Conservation (phyloP, 2,797 vertebrate genomes). For the Chrysocyon brachyurus region DNA sequence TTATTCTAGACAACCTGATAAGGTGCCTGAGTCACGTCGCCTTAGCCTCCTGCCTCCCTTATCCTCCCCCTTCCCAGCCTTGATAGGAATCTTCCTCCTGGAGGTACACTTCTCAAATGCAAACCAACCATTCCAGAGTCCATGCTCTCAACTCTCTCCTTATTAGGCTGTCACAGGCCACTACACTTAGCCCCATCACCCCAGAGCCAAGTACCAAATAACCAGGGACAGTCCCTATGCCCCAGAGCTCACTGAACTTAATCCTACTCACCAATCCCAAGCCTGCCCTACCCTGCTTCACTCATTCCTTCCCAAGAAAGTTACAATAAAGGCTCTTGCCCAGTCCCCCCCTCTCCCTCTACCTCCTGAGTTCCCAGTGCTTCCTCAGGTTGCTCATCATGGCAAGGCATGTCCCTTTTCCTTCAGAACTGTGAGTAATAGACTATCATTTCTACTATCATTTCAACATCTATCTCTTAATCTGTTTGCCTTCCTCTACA, state of each 20-base stretch:
- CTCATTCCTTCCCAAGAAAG: background rate
- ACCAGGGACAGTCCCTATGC: background rate
- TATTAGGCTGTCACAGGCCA: background rate
- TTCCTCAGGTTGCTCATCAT: background rate
- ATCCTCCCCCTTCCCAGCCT: accelerated
- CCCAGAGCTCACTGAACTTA: background rate
- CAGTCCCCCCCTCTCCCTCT: background rate
- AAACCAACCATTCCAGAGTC: background rate
- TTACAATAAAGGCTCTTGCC: background rate
- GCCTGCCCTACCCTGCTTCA: background rate
- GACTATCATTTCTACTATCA: background rate
- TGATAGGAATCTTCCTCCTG: background rate
- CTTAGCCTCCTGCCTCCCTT: background rate
- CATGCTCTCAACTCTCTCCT: background rate
- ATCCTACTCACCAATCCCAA: background rate
- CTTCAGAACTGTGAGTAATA: background rate
- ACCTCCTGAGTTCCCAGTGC: background rate
- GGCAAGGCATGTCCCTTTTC: background rate
- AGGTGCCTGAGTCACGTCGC: constrained; percentile 12
- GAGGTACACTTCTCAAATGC: background rate
- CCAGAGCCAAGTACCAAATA: background rate
- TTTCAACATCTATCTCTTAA: background rate
- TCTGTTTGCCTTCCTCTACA: background rate
- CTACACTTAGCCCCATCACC: background rate
- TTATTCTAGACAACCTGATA: background rate